phyloP scores from a whole-genome alignment of 1,140 invertebrate genomes.

The Formica selysi region DNA sequence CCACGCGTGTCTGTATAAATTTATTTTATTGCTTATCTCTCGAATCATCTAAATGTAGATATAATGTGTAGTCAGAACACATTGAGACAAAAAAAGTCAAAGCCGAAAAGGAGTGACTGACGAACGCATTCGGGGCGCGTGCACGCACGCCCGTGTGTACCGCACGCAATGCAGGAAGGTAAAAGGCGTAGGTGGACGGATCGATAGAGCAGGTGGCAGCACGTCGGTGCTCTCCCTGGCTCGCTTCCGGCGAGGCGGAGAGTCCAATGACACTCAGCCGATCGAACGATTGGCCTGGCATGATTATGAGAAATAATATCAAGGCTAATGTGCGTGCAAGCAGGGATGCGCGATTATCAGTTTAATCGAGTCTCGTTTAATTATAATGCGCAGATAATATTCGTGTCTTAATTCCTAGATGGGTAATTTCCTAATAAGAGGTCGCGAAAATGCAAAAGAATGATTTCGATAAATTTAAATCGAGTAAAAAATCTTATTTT shows the following conservation, averaged over 20 bases:
- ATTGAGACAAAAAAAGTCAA: not conserved
- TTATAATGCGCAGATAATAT: not conserved
- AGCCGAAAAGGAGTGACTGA: too few relatives aligned
- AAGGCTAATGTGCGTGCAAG: conserved; percentile 19
- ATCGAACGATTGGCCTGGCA: conserved; percentile 73
- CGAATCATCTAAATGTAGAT: not conserved
- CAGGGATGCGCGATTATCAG: not conserved
- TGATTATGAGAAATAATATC: conserved; percentile 48
- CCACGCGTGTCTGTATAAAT: not conserved
- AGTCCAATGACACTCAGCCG: conserved; percentile 77
- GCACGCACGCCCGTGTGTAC: conserved; percentile 51
- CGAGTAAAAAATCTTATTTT: not conserved
- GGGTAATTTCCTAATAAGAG: not conserved
- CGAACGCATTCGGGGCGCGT: conserved; percentile 17
- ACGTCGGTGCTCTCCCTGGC: conserved; percentile 82
- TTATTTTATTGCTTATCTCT: conserved; percentile 34
- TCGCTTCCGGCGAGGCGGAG: conserved; percentile 76
- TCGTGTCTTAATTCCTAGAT: not conserved
- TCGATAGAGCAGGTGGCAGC: conserved; percentile 83
- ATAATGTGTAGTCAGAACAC: too few relatives aligned
- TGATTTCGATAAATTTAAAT: conserved; percentile 21
- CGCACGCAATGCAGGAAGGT: conserved; percentile 60
- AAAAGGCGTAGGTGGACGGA: conserved; percentile 57
- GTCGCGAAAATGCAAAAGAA: not conserved
- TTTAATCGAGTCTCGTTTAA: not conserved